Percentiles rank a stretch among this genome's conserved stretches.
phyloP scores from a whole-genome alignment of 2,797 vertebrate genomes.

The Phyllotis vaccarum region DNA sequence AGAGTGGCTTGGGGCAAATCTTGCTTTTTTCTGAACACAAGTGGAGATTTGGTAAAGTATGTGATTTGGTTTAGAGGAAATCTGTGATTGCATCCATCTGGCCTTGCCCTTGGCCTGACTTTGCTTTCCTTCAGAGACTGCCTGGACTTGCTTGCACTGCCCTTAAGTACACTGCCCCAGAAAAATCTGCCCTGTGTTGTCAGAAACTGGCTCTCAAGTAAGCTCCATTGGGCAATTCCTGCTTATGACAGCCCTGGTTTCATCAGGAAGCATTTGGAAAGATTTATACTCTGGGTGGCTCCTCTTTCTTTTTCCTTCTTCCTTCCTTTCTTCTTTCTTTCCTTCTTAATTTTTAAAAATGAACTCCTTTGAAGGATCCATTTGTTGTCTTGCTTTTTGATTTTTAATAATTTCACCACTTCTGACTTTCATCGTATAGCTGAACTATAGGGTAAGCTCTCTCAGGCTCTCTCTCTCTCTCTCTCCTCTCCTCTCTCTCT shows the following conservation, averaged over 20 bases:
- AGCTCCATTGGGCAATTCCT: conserved; percentile 34
- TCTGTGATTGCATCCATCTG: neutral
- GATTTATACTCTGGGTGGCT: neutral
- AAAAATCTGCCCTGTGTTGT: conserved; percentile 20
- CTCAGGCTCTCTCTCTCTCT: neutral
- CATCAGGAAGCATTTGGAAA: conserved; percentile 65
- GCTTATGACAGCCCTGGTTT: neutral
- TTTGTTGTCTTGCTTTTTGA: neutral
- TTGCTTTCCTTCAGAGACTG: neutral
- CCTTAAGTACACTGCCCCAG: neutral
- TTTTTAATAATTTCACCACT: conserved; percentile 52
- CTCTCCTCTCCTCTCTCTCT: neutral
- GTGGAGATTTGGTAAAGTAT: neutral
- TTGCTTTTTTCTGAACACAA: neutral
- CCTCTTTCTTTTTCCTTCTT: neutral
- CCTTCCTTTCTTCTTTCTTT: neutral
- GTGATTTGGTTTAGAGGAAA: neutral
- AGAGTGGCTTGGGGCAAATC: neutral
- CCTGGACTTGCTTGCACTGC: neutral
- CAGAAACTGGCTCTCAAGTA: conserved; percentile 39
- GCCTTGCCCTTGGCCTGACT: conserved; percentile 26
- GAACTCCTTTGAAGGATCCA: neutral
- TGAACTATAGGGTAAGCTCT: neutral
- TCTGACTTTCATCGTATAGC: neutral
- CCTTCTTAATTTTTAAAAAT: neutral